A percentile compares a stretch with the other conserved stretches of the same genome.
phyloP scores from a whole-genome alignment of 2,113 vertebrate species.

The Microtus ochrogaster region DNA sequence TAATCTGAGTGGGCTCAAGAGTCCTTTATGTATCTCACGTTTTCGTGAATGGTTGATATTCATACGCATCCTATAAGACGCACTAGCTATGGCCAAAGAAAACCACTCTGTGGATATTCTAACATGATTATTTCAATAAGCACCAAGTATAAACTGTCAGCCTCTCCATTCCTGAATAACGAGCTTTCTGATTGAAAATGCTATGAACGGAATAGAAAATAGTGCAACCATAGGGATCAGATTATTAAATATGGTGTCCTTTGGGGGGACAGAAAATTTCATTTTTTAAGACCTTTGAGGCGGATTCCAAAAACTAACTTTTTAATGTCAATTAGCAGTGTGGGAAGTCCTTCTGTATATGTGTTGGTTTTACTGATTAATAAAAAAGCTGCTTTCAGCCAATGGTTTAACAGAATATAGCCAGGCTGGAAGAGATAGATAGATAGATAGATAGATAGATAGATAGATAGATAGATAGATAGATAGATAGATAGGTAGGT shows the following conservation, averaged over 20 bases:
- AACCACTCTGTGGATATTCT: neutral
- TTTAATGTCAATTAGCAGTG: neutral
- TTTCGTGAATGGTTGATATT: neutral
- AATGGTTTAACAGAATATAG: too few species aligned
- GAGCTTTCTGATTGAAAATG: neutral
- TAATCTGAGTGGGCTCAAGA: neutral
- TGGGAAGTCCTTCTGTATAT: too few species aligned
- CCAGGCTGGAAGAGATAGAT: too few species aligned
- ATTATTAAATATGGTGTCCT: neutral
- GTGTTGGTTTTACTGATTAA: too few species aligned
- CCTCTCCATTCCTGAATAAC: neutral
- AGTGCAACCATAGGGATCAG: neutral
- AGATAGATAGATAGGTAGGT: too few species aligned
- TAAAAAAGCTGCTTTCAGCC: too few species aligned
- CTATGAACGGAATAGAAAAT: neutral
- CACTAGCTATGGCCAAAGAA: neutral
- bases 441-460: too few species aligned
- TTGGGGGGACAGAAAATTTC: neutral
- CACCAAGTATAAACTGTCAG: neutral
- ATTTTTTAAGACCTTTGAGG: neutral
- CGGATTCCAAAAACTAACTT: neutral
- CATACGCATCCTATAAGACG: neutral
- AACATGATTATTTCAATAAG: neutral
- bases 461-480: too few species aligned
- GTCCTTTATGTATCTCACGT: neutral